Base-by-base conservation (phyloP, 2,113 vertebrate genomes). In the Actenoides hombroni region DNA sequence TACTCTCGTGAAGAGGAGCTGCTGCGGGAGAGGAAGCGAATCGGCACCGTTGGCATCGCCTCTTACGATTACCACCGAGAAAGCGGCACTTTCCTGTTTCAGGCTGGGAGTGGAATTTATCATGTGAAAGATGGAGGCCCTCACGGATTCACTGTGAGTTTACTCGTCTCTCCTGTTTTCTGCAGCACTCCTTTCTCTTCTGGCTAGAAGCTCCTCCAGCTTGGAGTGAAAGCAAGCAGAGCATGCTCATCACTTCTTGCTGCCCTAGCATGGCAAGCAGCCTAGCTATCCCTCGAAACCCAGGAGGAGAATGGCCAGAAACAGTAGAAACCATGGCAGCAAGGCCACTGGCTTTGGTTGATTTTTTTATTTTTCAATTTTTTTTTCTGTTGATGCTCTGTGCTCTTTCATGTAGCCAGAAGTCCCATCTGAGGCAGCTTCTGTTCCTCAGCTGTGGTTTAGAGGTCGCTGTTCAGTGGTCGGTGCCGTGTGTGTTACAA, bases 1-100 rank as follows among this genome's bases (percentile, higher is more conserved):
- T 99, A 99, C 95, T 98, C 98, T 48, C 97, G 98, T 12, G 98
- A 99, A 29, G 98, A 99, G 90, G 98, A 98, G 57, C 20, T 99
- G 48, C 95, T 99, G 40, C 96, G 98, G 78, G 98, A 98, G 96
- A 98, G 98, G 84, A 99, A 99, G 94, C 97, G 98, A 5, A 98
- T 98, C 8, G 98, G 98, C 74, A 98, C 98, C 1, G 57, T 98
- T 4, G 98, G 98, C 28, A 98, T 98, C 8, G 97, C 98, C 61
- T 98, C 98, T 29, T 99, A 98, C 0, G 98, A 99, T 64, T 98
- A 98, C 87, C 98, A 99, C 83, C 97, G 85, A 20, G 97, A 97
- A 88, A 98, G 98, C 0, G 98, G 98, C 73, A 99, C 98, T 13
- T 98, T 99, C 71, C 94, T 99, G 4, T 98, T 98, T 87, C 98